Base-by-base conservation (phyloP, 1,140 invertebrate species). In the Drosophila repletoides region DNA sequence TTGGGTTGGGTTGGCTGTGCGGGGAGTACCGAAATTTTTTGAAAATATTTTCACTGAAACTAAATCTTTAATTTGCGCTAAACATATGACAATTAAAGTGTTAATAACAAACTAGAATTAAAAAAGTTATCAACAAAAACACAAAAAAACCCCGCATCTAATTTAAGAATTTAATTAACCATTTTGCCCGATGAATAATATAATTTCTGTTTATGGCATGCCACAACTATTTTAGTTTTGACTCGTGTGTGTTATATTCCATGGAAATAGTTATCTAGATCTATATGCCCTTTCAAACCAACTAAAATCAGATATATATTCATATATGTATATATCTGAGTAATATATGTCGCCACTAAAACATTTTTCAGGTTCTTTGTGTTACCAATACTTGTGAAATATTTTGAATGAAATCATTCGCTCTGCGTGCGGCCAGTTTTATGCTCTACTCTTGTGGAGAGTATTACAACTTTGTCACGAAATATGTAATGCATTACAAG, bases 31-130 rank as follows among this genome's bases (percentile, higher is more conserved):
- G n/a, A n/a, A n/a, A n/a, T 10, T 34, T 29, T 6, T 59, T 45
- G 26, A 29, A 15, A 31, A 49, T 24, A 43, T 24, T 10, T 40
- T 31, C 6, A 51, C 28, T 4, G 10, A 53, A 43, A 19, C 6
- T 17, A 52, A 17, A 41, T 48, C 26, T 55, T 38, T 17, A 76
- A 68, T 61, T 12, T 41, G 33, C 74, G 75, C 72, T 74, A 72
- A 80, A 59, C 58, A 49, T 66, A 36, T 41, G 53, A 72, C 69
- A 61, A 69, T 76, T 68, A 69, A 72, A 76, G 76, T 73, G 63
- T 24, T 73, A 83, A 81, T 67, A 67, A 76, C 58, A n/a, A 63
- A 49, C 9, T 3, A 28, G 14, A 28, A 15, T 43, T 36, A 19
- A 15, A 49, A 29, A 9, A n/a, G n/a, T 22, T 48, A 26, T 26